These are phyloP conservation scores for Coregonus ussuriensis DNA, from an alignment of 2,797 vertebrate species.

Conservation along the genomic window DNA sequence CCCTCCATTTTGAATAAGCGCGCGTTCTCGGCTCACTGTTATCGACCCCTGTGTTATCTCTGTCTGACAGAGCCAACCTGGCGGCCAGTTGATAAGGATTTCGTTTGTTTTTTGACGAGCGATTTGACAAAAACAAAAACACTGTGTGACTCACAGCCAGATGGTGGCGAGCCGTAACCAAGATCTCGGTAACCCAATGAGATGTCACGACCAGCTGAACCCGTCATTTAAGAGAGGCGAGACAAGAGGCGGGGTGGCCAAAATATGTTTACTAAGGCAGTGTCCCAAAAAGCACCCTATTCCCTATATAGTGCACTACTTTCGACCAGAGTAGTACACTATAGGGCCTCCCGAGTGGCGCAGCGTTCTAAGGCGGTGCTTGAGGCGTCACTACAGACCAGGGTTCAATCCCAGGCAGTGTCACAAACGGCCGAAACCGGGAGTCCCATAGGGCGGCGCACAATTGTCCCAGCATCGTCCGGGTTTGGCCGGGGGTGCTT, in stretches of 20 bases:
- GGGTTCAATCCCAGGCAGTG: too few species aligned
- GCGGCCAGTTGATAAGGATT: not conserved
- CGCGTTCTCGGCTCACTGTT: not conserved
- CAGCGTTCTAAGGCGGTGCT: too few species aligned
- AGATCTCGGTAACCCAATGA: constrained; percentile 1
- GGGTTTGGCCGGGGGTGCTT: too few species aligned
- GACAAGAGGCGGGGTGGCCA: not conserved
- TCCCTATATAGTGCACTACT: too few species aligned
- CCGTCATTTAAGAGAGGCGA: constrained; percentile 8
- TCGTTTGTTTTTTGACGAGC: constrained; percentile 12
- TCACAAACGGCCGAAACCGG: too few species aligned
- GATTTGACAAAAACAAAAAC: constrained; percentile 3
- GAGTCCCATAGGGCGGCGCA: too few species aligned
- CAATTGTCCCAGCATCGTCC: too few species aligned
- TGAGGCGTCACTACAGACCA: too few species aligned
- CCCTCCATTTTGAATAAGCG: not conserved
- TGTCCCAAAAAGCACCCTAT: too few species aligned
- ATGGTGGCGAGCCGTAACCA: not conserved
- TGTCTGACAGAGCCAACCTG: constrained; percentile 24
- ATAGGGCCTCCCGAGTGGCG: too few species aligned
- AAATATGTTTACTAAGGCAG: not conserved
- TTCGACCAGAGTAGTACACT: too few species aligned
- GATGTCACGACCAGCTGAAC: not conserved
- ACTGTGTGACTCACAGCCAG: not conserved
- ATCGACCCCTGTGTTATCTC: constrained; percentile 19